Evolutionary conservation across 1,140 invertebrate genomes (phyloP).

Genomic region (Cherax quadricarinatus): DNA sequence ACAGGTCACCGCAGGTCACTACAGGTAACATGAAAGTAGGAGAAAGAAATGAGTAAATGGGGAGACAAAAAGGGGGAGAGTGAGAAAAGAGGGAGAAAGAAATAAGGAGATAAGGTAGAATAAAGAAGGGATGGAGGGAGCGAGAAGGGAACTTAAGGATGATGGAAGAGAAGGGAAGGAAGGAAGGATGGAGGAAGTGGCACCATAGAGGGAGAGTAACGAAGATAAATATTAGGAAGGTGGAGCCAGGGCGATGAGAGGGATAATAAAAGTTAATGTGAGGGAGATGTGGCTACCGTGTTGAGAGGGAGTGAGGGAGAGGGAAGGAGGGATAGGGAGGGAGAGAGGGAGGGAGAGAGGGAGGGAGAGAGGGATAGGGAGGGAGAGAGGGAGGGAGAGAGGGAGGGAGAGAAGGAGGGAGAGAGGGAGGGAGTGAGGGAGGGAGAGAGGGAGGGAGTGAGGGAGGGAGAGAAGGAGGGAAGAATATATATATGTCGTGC

Average conservation of each 20-base stretch:
- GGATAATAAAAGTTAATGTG: background rate
- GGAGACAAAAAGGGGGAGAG: background rate
- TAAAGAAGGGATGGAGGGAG: background rate
- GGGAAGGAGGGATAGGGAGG: background rate
- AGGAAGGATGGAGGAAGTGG: background rate
- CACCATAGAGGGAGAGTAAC: background rate
- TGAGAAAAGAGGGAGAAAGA: background rate
- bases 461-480: too few species aligned
- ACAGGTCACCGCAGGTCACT: too few species aligned
- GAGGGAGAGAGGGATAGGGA: too few species aligned
- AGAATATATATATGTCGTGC: too few species aligned
- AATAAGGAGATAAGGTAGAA: background rate
- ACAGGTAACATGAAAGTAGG: background rate
- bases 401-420: too few species aligned
- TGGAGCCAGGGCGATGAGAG: background rate
- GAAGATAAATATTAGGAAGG: background rate
- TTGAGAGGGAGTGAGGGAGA: background rate
- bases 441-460: too few species aligned
- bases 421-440: too few species aligned
- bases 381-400: too few species aligned
- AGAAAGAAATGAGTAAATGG: background rate
- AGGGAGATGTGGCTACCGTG: background rate
- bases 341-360: background rate
- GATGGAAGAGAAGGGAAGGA: background rate
- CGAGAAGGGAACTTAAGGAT: background rate